Base-by-base conservation (phyloP, 2,888 invertebrate species). In the Pachymerium ferrugineum region DNA sequence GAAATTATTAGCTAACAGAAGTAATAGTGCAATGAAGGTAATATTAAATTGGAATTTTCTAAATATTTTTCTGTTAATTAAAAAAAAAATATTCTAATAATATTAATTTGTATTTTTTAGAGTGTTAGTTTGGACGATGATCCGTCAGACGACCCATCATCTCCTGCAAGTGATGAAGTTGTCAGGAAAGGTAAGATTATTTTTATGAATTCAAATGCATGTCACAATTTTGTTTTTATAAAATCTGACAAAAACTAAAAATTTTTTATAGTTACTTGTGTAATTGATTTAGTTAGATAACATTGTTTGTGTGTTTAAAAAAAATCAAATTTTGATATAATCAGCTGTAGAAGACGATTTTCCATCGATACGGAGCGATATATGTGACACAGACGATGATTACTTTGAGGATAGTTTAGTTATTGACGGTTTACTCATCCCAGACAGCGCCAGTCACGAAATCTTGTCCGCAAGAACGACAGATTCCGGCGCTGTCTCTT, bases 1-100 rank as follows among this genome's bases (percentile, higher is more conserved):
- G 62, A 76, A 76, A 42, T 67, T 76, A 19, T 62, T 76, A 73
- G 33, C 73, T 42, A 35, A 35, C n/a, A 16, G 47, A 12, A 25
- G 25, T 2, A 28, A 25, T n/a, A 25, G 29, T 19, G 6, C 3
- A 25, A 38, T 72, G 19, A 72, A 72, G 47, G 68, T 68, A 28
- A 10, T 22, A 3, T 68, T 62, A 30, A 25, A 29, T 47, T 69
- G 19, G n/a, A 25, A 10, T 8, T 28, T 69, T 69, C 6, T 25
- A 69, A 69, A 5, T 29, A 10, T 14, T 16, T 12, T 62, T 62
- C 22, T n/a, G 10, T 62, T 62, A 10, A 8, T 12, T 62, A 16
- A 62, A 72, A 12, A 19, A 62, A 28, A 69, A 69, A 30, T 22
- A n/a, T 19, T 30, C 10, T 30, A 30, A 30, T n/a, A 70, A 22